Percentiles rank a stretch among this genome's conserved stretches.
Conservation (phyloP, 2,113 vertebrate species). For the Plestiodon gilberti region DNA sequence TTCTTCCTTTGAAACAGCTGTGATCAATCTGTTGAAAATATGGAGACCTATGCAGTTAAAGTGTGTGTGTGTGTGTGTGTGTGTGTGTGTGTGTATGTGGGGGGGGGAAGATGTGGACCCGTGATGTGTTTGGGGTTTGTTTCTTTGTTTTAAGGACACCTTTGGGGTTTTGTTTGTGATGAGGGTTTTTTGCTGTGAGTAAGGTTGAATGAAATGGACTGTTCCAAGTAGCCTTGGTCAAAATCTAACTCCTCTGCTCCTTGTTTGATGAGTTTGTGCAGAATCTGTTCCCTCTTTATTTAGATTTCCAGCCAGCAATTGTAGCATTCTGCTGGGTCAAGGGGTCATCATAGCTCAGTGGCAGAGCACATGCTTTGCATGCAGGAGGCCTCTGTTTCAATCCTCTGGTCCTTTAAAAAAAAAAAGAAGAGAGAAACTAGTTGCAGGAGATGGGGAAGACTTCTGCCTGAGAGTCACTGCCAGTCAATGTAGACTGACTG, state of each 20-base stretch:
- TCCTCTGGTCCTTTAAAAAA: not conserved
- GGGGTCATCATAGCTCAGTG: no score
- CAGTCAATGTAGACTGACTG: not conserved
- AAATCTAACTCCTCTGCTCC: not conserved
- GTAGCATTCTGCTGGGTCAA: not conserved
- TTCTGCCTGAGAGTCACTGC: not conserved
- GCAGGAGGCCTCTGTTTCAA: no score
- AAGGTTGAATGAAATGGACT: not conserved
- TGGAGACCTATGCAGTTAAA: not conserved
- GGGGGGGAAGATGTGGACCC: no score
- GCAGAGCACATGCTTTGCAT: no score
- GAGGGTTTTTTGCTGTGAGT: not conserved
- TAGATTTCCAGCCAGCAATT: not conserved
- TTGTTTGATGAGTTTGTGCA: not conserved
- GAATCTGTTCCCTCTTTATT: not conserved
- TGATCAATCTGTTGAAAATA: not conserved
- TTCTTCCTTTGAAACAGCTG: not conserved
- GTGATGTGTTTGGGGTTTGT: not conserved
- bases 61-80: no score
- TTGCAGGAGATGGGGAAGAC: no score
- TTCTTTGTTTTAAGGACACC: not conserved
- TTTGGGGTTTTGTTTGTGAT: not conserved
- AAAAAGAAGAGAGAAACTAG: no score
- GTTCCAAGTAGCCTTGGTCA: not conserved
- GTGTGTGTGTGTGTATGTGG: no score